phyloP scores from a whole-genome alignment of 2,113 vertebrate genomes.

The Burhinus oedicnemus region DNA sequence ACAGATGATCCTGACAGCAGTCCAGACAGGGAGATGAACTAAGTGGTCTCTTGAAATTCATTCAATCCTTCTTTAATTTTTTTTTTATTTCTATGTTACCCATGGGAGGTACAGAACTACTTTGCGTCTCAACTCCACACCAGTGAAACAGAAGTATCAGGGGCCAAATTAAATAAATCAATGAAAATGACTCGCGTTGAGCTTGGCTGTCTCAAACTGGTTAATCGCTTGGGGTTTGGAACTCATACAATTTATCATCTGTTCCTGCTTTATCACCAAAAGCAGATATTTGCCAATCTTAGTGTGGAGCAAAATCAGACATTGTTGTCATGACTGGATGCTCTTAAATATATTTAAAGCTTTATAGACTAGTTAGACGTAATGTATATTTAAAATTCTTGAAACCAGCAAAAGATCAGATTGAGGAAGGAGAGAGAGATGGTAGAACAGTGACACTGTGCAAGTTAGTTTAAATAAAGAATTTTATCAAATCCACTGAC shows the following conservation, averaged over 20 bases:
- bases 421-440: constrained; percentile 45
- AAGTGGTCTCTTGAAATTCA: background rate
- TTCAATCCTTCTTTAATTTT: background rate
- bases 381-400: constrained; percentile 3
- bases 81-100: background rate
- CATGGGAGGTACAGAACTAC: background rate
- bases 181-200: background rate
- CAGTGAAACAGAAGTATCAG: background rate
- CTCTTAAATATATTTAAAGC: constrained; percentile 15
- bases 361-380: background rate
- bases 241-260: constrained; percentile 3
- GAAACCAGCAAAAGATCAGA: constrained; percentile 52
- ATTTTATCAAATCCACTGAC: constrained; percentile 67
- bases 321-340: background rate
- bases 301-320: background rate
- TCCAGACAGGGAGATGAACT: background rate
- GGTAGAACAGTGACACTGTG: constrained; percentile 57
- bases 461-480: constrained; percentile 69
- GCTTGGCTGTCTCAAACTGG: background rate
- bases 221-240: background rate
- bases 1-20: background rate
- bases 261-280: constrained; percentile 15
- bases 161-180: background rate
- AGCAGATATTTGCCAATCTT: constrained; percentile 17
- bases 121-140: background rate